A percentile compares a stretch with the other conserved stretches of the same genome.
phyloP scores from a whole-genome alignment of 2,797 vertebrate genomes.

The Hemitrygon akajei region DNA sequence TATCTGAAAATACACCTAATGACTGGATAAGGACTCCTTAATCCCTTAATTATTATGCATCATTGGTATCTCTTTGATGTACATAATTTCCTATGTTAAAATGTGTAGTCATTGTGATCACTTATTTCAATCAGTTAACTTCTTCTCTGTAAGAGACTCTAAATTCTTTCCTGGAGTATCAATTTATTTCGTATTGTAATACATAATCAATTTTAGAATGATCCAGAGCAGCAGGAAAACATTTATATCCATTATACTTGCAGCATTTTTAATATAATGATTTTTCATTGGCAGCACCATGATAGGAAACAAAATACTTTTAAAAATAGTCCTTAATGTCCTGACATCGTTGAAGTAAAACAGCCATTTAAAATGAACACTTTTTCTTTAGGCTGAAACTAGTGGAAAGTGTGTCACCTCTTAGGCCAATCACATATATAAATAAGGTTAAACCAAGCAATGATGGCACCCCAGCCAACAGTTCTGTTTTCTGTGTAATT shows the following conservation, averaged over 20 bases:
- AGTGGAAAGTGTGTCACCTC: neutral
- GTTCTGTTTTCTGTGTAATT: too few relatives aligned
- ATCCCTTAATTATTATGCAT: neutral
- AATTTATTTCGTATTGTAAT: neutral
- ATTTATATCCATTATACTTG: too few relatives aligned
- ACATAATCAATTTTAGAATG: neutral
- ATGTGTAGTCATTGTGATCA: neutral
- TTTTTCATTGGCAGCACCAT: neutral
- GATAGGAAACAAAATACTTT: neutral
- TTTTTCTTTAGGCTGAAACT: neutral
- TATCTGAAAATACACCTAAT: neutral
- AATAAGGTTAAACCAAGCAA: neutral
- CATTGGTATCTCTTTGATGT: neutral
- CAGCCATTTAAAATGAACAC: neutral
- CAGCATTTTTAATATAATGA: too few relatives aligned
- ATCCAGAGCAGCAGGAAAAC: too few relatives aligned
- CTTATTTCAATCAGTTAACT: neutral
- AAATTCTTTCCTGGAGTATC: neutral
- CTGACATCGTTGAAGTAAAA: neutral
- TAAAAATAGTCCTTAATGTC: neutral
- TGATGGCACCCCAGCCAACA: too few relatives aligned
- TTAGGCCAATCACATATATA: too few relatives aligned
- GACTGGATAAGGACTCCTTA: neutral
- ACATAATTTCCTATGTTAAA: neutral
- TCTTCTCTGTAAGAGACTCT: neutral